Percentiles rank a stretch among this genome's conserved stretches.
These are phyloP conservation scores for Aphaenogaster rudis DNA, from an alignment of 1,140 invertebrate species.

Conservation along the genomic window DNA sequence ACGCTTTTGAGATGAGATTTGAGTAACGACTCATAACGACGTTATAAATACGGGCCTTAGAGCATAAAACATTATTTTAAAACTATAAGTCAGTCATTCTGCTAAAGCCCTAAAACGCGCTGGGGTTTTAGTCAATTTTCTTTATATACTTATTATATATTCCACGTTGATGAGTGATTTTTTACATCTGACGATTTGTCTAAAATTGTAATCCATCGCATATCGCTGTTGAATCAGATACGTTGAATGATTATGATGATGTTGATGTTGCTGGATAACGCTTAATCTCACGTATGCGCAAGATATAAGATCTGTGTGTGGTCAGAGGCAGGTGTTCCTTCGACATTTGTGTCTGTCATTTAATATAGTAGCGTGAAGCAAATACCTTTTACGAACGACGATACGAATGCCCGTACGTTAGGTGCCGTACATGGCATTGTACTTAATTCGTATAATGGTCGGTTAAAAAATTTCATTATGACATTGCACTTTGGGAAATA, in stretches of 20 bases:
- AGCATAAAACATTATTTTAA: no score
- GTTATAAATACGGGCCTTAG: no score
- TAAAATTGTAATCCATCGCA: background rate
- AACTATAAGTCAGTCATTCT: no score
- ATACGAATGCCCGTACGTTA: slow-evolving; percentile 18
- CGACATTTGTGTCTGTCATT: slow-evolving; percentile 60
- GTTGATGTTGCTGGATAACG: background rate
- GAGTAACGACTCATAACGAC: no score
- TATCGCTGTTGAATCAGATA: slow-evolving; percentile 7
- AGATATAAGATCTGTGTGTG: background rate
- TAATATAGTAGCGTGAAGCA: slow-evolving; percentile 32
- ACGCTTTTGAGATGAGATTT: no score
- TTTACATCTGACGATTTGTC: background rate
- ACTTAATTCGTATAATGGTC: slow-evolving; percentile 49
- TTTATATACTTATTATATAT: background rate
- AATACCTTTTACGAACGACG: slow-evolving; percentile 65
- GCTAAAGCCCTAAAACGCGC: background rate
- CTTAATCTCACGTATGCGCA: slow-evolving; percentile 15
- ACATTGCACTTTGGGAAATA: background rate
- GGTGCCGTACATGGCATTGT: slow-evolving; percentile 24
- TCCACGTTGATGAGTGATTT: background rate
- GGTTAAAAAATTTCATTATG: slow-evolving; percentile 10
- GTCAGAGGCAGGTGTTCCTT: slow-evolving; percentile 59
- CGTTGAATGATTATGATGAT: slow-evolving; percentile 20
- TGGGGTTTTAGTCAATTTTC: background rate